A percentile compares a stretch with the other conserved stretches of the same genome.
phyloP scores from a whole-genome alignment of 1,140 invertebrate genomes.

The Drosophila funebris region DNA sequence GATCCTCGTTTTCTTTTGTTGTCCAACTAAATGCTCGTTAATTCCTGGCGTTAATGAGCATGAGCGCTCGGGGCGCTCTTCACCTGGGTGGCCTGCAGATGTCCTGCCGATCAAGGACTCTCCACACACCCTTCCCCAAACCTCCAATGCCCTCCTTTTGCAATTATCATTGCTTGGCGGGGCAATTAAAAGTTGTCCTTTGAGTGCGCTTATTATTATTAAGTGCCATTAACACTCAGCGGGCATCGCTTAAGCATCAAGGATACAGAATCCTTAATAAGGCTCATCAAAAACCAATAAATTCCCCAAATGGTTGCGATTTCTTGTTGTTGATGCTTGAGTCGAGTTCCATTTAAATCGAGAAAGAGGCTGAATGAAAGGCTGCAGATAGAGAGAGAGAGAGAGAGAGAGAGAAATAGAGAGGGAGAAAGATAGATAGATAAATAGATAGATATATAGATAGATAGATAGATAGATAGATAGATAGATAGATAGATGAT shows the following conservation, averaged over 20 bases:
- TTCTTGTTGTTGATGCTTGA: not conserved
- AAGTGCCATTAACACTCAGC: conserved; percentile 43
- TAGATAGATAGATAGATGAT: too few species aligned
- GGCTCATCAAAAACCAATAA: conserved; percentile 7
- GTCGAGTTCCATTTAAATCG: too few species aligned
- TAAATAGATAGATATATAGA: too few species aligned
- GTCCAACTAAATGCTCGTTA: conserved; percentile 68
- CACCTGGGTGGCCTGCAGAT: conserved; percentile 37
- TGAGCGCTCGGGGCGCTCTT: conserved; percentile 32
- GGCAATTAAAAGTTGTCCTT: conserved; percentile 25
- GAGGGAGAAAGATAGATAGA: too few species aligned
- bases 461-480: too few species aligned
- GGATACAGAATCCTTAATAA: not conserved
- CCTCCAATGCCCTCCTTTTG: not conserved
- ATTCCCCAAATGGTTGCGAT: not conserved
- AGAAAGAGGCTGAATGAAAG: too few species aligned
- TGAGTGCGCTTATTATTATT: conserved; percentile 28
- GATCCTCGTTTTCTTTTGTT: conserved; percentile 42
- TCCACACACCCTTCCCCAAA: not conserved
- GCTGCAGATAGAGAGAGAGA: too few species aligned
- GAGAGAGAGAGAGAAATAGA: too few species aligned
- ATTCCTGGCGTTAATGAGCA: conserved; percentile 72
- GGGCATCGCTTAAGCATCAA: not conserved
- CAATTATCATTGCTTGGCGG: conserved; percentile 12
- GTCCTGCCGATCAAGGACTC: not conserved